These are phyloP conservation scores for Ferdinandea cuprea DNA, from an alignment of 2,888 invertebrate species.

Conservation along the genomic window DNA sequence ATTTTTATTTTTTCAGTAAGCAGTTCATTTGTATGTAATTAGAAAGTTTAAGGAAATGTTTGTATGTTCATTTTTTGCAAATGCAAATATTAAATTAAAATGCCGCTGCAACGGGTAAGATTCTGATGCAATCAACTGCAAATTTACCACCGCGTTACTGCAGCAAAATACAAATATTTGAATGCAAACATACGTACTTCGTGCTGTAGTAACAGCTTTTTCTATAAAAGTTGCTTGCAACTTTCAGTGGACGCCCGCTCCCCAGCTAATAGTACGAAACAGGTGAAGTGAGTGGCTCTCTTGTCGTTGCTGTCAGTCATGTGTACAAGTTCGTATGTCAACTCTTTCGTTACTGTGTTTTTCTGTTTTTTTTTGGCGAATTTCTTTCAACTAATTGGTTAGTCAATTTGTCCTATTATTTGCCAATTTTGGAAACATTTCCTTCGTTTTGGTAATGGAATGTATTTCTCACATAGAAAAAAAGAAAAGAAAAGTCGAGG, in stretches of 20 bases:
- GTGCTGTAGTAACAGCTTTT: conserved; percentile 27
- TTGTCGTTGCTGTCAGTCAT: conserved; percentile 61
- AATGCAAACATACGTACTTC: conserved; percentile 2
- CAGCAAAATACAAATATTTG: conserved; percentile 15
- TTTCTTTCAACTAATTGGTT: conserved; percentile 25
- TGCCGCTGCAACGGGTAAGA: conserved; percentile 9
- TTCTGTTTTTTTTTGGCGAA: conserved; percentile 19
- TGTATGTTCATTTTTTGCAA: conserved; percentile 22
- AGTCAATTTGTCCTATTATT: conserved; percentile 41
- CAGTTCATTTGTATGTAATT: conserved; percentile 26
- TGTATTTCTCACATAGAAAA: neutral
- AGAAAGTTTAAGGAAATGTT: conserved; percentile 68
- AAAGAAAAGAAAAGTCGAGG: conserved; percentile 6
- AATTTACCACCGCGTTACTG: conserved; percentile 11
- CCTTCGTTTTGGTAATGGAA: conserved; percentile 18
- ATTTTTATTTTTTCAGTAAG: neutral
- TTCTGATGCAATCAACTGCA: conserved; percentile 62
- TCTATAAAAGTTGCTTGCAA: conserved; percentile 34
- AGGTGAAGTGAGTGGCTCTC: conserved; percentile 64
- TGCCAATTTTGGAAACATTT: conserved; percentile 45
- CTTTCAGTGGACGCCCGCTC: conserved; percentile 52
- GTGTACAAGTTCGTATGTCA: conserved; percentile 57
- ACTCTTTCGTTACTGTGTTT: conserved; percentile 61
- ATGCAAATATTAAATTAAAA: conserved; percentile 50
- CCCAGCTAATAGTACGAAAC: conserved; percentile 4